Base-by-base conservation (phyloP, 2,113 vertebrate species). In the Anolis carolinensis region DNA sequence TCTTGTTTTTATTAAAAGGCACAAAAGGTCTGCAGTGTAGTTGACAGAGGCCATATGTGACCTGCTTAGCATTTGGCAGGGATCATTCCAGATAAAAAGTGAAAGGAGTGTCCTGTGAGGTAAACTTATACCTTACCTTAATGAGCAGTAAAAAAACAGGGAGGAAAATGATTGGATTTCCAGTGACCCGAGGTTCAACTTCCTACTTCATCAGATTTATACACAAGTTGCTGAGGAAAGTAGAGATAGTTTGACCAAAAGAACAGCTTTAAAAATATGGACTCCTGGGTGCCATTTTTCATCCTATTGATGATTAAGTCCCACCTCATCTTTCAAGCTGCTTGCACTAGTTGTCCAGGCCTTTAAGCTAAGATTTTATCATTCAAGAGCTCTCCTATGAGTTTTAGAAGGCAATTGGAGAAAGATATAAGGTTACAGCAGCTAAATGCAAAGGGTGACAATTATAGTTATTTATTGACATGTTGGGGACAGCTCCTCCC, bases 31-130 rank as follows among this genome's bases (percentile, higher is more conserved):
- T 93, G 92, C 87, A 92, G 90, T 82, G 87, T 4, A 94, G 90
- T 92, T 95, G 95, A 94, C 90, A 93, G 83, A 93, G 93, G 89
- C 93, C 94, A 95, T 93, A 93, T 95, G 95, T 94, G 94, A 93
- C 90, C 92, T 91, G 91, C 86, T 90, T 89, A 93, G 89, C 23
- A 4, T 93, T 92, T 84, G 79, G 73, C 4, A 0, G 89, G 91
- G 89, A 91, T 92, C 89, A 65, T 84, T 80, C 62, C 30, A 88
- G 87, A 92, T 90, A 93, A 90, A 92, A 89, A 93, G 94, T 85
- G 79, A 93, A 90, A 95, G 91, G 93, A 92, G 90, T 67, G 90
- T 94, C 90, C 91, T 2, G 0, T 89, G 93, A 95, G 93, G 92
- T 95, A 92, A 95, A 94, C 88, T 89, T 93, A 94, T 92, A 95